Base-by-base conservation (phyloP, 2,888 invertebrate species). In the Glaucopsyche alexis region DNA sequence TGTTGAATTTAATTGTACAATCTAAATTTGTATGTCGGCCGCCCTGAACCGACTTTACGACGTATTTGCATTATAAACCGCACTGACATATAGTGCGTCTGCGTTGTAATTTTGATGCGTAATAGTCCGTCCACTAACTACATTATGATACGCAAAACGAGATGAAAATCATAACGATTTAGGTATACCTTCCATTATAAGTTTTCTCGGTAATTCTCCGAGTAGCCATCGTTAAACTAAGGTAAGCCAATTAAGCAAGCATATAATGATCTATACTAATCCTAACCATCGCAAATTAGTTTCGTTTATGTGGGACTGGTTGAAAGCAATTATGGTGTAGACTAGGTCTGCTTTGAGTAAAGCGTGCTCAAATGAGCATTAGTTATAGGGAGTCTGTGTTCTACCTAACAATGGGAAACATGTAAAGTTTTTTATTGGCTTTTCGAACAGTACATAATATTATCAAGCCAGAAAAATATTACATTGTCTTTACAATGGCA, bases 61-160 rank as follows among this genome's bases (percentile, higher is more conserved):
- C 82, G 81, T 87, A 86, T 88, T 87, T 87, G 85, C 83, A 86
- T 85, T 87, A 87, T 89, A 90, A 89, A 89, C 84, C 84, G 80
- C 77, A 80, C 82, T 87, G 88, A 90, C 87, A 85, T 86, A 87
- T 84, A 80, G 84, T 82, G 81, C 80, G 85, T 83, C 83, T 80
- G 82, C 82, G 84, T 84, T 83, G 88, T 90, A 88, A 91, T 90
- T 90, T 87, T 84, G 85, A 83, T 80, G 85, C 83, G 89, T 88
- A 91, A 91, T 91, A 89, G 86, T 78, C 83, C 91, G 87, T 86
- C 81, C 82, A 81, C 75, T 79, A 82, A 81, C 75, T 79, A 82
- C 82, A 81, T 89, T 87, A 87, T 83, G 83, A 82, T 83, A 79
- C 79, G 79, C 79, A 78, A 83, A 85, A 84, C 82, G 82, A 84